Conservation (phyloP, 2,888 invertebrate genomes). For the Hedychridium roseum region DNA sequence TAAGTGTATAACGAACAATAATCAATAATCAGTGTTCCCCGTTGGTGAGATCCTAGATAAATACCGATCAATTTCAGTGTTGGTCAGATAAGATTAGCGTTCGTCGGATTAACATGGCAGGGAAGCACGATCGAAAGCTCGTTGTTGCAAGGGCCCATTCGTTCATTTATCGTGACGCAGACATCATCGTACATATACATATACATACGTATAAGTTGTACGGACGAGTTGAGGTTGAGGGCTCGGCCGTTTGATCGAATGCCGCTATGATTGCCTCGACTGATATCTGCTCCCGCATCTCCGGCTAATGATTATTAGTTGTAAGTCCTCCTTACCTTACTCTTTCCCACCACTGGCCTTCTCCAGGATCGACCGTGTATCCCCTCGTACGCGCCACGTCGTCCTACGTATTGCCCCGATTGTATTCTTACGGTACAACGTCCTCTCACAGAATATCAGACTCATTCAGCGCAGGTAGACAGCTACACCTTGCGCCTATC, state of each 20-base stretch:
- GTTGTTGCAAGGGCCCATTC: constrained; percentile 1
- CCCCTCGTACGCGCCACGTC: constrained; percentile 29
- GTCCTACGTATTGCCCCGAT: constrained; percentile 28
- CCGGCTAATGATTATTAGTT: constrained; percentile 55
- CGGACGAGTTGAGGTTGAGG: constrained; percentile 18
- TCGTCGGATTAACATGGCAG: too few species aligned
- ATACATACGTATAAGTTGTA: constrained; percentile 8
- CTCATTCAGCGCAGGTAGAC: constrained; percentile 33
- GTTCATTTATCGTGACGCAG: constrained; percentile 23
- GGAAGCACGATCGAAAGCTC: too few species aligned
- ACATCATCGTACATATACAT: constrained; percentile 23
- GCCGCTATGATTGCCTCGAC: constrained; percentile 52
- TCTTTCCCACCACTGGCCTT: constrained; percentile 30
- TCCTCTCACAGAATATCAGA: constrained; percentile 21
- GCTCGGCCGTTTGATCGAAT: constrained; percentile 42
- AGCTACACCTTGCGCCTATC: constrained; percentile 27
- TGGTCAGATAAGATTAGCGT: too few species aligned
- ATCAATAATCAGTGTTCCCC: too few species aligned
- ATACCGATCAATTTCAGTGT: too few species aligned
- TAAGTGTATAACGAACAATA: too few species aligned
- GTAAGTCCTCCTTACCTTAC: constrained; percentile 39
- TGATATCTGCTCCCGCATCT: constrained; percentile 54
- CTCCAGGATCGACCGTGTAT: constrained; percentile 25
- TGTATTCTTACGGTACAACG: constrained; percentile 35
- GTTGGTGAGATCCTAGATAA: too few species aligned